phyloP scores from a whole-genome alignment of 2,113 vertebrate genomes.

The Myiozetetes cayanensis region DNA sequence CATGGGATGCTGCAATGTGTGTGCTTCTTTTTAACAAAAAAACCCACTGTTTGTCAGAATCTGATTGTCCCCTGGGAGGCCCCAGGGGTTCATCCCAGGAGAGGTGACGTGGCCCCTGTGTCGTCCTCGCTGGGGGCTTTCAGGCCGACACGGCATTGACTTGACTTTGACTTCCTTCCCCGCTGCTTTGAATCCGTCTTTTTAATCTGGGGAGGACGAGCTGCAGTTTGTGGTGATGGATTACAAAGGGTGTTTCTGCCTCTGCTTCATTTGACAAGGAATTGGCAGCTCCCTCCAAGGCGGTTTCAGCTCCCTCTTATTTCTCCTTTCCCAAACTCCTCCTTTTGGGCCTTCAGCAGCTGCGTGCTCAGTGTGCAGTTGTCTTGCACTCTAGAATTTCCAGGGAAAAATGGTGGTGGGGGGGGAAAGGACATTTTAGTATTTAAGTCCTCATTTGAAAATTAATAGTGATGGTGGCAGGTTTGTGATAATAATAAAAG shows the following conservation, averaged over 20 bases:
- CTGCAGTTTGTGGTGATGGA: background rate
- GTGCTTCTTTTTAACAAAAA: background rate
- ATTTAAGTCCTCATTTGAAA: background rate
- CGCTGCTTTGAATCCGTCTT: background rate
- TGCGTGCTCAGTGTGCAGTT: background rate
- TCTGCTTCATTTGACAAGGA: background rate
- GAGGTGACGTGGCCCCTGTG: background rate
- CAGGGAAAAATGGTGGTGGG: background rate
- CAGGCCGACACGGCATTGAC: background rate
- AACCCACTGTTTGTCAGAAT: background rate
- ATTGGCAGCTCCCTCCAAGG: background rate
- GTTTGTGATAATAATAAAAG: background rate
- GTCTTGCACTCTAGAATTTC: background rate
- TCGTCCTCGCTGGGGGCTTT: rapidly evolving
- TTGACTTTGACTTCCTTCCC: background rate
- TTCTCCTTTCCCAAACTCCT: background rate
- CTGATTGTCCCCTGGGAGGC: background rate
- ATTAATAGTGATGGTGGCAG: background rate
- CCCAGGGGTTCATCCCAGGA: background rate
- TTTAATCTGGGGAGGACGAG: background rate
- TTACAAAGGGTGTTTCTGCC: background rate
- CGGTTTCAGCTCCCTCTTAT: background rate
- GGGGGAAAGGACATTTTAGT: background rate
- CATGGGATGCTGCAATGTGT: background rate
- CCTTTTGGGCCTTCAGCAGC: background rate